Evolutionary conservation across 2,888 invertebrate species (phyloP).

Genomic region (Sicus ferrugineus): DNA sequence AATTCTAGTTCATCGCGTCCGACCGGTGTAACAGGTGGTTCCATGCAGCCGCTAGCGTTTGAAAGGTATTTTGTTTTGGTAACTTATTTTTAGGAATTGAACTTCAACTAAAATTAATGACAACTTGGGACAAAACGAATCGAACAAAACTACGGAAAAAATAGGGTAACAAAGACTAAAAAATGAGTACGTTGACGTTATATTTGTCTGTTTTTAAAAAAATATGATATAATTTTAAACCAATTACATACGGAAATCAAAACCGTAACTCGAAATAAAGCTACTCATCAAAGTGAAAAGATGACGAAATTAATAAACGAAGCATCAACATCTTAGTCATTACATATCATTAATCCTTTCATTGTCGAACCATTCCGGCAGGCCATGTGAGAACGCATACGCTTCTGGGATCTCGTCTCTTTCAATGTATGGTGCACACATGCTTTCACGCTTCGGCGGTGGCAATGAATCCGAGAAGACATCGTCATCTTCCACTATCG

Average conservation of each 20-base stretch:
- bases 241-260: slow-evolving; percentile 9
- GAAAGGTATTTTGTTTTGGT: slow-evolving; percentile 17
- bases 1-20: slow-evolving; percentile 81
- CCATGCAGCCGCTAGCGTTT: slow-evolving; percentile 58
- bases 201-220: neutral
- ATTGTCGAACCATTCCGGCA: slow-evolving; percentile 66
- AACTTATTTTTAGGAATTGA: neutral
- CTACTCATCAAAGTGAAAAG: slow-evolving; percentile 6
- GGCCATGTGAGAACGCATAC: slow-evolving; percentile 52
- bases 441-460: slow-evolving; percentile 65
- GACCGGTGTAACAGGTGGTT: slow-evolving; percentile 77
- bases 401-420: slow-evolving; percentile 49
- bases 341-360: slow-evolving; percentile 63
- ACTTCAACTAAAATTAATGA: neutral
- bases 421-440: slow-evolving; percentile 66
- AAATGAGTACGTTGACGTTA: neutral
- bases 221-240: slow-evolving; percentile 10
- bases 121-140: neutral
- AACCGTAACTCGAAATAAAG: slow-evolving; percentile 14
- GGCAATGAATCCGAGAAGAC: slow-evolving; percentile 69
- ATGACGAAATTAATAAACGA: slow-evolving; percentile 6
- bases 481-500: slow-evolving; percentile 66
- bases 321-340: slow-evolving; percentile 26
- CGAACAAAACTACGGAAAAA: neutral
- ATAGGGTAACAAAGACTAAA: neutral